Conservation (phyloP, 2,888 invertebrate genomes). For the Parnassius orleans region DNA sequence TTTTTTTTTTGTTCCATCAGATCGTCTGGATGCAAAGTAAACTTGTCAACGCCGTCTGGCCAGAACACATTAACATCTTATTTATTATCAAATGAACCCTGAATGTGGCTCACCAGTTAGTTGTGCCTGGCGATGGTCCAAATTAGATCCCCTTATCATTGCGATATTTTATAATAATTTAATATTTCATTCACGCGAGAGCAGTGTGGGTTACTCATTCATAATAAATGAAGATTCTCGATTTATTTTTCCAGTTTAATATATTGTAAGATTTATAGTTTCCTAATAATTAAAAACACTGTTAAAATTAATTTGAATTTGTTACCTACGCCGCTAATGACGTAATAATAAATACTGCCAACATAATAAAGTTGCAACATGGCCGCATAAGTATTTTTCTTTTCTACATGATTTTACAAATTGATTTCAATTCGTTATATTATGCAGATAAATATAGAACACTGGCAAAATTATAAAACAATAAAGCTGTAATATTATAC, state of each 20-base stretch:
- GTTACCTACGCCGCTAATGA: too few relatives aligned
- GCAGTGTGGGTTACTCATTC: slow-evolving; percentile 37
- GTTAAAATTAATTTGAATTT: too few relatives aligned
- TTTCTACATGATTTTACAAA: too few relatives aligned
- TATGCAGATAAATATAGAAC: too few relatives aligned
- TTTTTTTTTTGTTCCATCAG: slow-evolving; percentile 8
- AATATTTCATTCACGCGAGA: slow-evolving; percentile 45
- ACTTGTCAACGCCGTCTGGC: slow-evolving; percentile 64
- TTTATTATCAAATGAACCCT: slow-evolving; percentile 54
- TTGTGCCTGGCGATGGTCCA: slow-evolving; percentile 50
- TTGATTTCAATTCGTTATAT: too few relatives aligned
- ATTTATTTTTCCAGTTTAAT: slow-evolving; percentile 7
- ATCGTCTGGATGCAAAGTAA: slow-evolving; percentile 52
- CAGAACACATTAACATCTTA: slow-evolving; percentile 48
- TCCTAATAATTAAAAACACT: neutral
- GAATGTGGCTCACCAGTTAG: slow-evolving; percentile 42
- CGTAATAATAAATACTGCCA: too few relatives aligned
- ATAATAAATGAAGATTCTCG: slow-evolving; percentile 34
- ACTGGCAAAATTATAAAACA: too few relatives aligned
- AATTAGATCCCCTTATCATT: slow-evolving; percentile 38
- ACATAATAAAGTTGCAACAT: too few relatives aligned
- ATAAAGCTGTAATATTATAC: too few relatives aligned
- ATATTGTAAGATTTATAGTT: neutral
- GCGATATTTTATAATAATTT: slow-evolving; percentile 44
- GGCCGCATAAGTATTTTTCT: too few relatives aligned